A percentile compares a stretch with the other conserved stretches of the same genome.
Evolutionary conservation across 1,140 invertebrate genomes (phyloP).

Genomic region (Oncopeltus fasciatus): DNA sequence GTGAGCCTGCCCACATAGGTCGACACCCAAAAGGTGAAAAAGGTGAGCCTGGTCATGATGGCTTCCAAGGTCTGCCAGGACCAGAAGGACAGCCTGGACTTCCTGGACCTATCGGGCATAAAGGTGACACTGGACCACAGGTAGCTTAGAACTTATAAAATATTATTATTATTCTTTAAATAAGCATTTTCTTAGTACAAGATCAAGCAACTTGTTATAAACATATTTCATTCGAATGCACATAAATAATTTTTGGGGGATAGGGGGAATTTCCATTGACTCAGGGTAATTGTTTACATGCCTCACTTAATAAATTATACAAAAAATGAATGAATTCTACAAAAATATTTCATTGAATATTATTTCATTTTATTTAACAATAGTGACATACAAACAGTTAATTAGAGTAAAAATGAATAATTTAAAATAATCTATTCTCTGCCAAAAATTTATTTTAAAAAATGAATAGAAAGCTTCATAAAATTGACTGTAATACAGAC

Average conservation of each 20-base stretch:
- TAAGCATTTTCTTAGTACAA: too few relatives aligned
- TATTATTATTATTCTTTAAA: too few relatives aligned
- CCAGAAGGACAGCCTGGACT: conserved; percentile 32
- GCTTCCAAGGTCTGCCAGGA: conserved; percentile 35
- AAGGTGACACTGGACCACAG: conserved; percentile 32
- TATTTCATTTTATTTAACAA: too few relatives aligned
- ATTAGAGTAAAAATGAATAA: too few relatives aligned
- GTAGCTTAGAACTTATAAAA: conserved; percentile 3
- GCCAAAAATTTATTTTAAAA: too few relatives aligned
- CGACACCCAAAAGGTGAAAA: conserved; percentile 22
- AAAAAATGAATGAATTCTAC: too few relatives aligned
- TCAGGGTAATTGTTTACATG: neutral
- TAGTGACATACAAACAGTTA: too few relatives aligned
- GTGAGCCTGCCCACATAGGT: conserved; percentile 35
- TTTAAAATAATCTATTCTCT: too few relatives aligned
- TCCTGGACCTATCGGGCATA: conserved; percentile 35
- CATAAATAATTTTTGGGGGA: neutral
- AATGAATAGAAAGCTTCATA: too few relatives aligned
- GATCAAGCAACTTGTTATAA: too few relatives aligned
- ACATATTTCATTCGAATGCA: neutral
- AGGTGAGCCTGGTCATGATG: conserved; percentile 34
- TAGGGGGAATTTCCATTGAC: neutral
- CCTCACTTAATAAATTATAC: neutral
- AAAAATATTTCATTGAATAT: too few relatives aligned
- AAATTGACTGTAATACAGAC: too few relatives aligned